phyloP scores from a whole-genome alignment of 2,113 vertebrate species.

The Kobus ellipsiprymnus region DNA sequence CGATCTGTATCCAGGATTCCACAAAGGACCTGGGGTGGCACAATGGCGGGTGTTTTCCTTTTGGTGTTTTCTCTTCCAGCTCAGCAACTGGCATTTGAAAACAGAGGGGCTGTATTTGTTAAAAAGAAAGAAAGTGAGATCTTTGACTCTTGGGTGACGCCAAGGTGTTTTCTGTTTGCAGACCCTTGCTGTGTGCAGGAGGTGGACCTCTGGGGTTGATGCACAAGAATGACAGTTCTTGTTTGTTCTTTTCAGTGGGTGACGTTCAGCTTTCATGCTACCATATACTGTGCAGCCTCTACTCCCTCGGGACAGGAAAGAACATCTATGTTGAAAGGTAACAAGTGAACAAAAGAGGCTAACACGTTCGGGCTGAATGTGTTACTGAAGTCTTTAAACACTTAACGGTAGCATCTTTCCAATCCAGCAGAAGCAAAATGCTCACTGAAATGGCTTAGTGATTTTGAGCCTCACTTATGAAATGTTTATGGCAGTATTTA shows the following conservation, averaged over 20 bases:
- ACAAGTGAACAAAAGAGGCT: slow-evolving; percentile 32
- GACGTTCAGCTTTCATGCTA: slow-evolving; percentile 98
- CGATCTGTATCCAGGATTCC: background rate
- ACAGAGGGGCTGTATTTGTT: background rate
- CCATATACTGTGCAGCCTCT: slow-evolving; percentile 94
- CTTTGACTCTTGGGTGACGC: background rate
- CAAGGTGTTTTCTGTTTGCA: background rate
- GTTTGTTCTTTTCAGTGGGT: slow-evolving; percentile 84
- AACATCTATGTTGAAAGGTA: slow-evolving; percentile 99
- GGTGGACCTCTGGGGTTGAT: background rate
- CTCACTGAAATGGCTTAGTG: background rate
- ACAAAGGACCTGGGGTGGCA: background rate
- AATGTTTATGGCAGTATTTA: background rate
- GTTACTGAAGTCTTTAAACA: background rate
- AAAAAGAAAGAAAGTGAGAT: background rate
- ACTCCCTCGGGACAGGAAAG: slow-evolving; percentile 96
- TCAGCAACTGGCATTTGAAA: background rate
- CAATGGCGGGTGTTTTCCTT: background rate
- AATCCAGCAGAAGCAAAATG: background rate
- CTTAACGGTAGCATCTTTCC: background rate
- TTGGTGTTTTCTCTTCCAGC: background rate
- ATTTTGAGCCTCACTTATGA: background rate
- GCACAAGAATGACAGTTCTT: background rate
- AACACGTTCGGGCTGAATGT: background rate
- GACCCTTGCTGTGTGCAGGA: background rate